These are phyloP conservation scores for Nesoenas mayeri DNA, from an alignment of 2,113 vertebrate genomes.

Conservation along the genomic window DNA sequence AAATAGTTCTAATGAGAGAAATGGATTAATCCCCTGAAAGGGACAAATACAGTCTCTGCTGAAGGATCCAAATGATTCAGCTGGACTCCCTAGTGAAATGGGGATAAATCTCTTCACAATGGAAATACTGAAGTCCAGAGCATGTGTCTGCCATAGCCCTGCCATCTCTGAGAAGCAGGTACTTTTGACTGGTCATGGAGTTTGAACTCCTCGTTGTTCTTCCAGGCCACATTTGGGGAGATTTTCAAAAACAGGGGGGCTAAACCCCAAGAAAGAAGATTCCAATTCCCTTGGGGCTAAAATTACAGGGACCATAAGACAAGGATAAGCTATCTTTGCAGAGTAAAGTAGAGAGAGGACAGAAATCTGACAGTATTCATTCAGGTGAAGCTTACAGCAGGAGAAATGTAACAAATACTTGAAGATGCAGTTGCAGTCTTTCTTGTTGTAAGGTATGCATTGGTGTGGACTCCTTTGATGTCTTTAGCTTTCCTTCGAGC, in stretches of 20 bases:
- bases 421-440: not conserved
- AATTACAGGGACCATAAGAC: not conserved
- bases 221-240: not conserved
- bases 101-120: not conserved
- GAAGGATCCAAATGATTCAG: not conserved
- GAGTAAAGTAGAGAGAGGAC: not conserved
- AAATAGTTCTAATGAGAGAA: not conserved
- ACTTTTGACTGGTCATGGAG: not conserved
- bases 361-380: not conserved
- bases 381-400: not conserved
- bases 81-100: not conserved
- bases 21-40: not conserved
- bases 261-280: not conserved
- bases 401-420: not conserved
- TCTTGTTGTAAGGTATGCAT: not conserved
- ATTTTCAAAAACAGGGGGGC: not conserved
- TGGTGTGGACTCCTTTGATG: not conserved
- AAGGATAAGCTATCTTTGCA: not conserved
- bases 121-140: not conserved
- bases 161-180: not conserved
- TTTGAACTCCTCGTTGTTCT: not conserved
- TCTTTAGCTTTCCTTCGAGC: not conserved
- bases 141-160: not conserved
- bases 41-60: not conserved
- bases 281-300: not conserved